Conservation (phyloP, 2,113 vertebrate genomes). For the Brienomyrus longianalis region DNA sequence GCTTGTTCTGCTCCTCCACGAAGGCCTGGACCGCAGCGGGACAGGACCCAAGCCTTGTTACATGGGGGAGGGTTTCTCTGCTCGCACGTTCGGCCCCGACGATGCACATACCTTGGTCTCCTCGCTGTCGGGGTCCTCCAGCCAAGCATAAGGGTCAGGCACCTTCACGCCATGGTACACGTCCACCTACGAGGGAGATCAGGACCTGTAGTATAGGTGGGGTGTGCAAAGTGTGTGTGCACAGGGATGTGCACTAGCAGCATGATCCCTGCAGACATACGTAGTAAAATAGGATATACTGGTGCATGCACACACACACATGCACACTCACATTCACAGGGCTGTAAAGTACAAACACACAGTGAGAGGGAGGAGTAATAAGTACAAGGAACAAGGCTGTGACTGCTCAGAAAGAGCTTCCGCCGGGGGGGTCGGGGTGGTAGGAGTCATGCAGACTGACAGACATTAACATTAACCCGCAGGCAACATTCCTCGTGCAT, state of each 20-base stretch:
- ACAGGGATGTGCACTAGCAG: neutral
- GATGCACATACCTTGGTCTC: conserved; percentile 53
- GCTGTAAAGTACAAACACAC: too few species aligned
- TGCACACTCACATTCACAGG: neutral
- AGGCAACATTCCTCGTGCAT: neutral
- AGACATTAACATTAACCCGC: neutral
- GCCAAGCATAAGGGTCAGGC: conserved; percentile 56
- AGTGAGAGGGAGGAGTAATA: neutral
- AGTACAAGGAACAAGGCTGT: neutral
- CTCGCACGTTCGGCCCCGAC: neutral
- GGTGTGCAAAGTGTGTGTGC: neutral
- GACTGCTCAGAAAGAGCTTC: too few species aligned
- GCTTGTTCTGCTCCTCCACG: conserved; percentile 62
- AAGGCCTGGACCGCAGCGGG: conserved; percentile 45
- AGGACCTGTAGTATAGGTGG: neutral
- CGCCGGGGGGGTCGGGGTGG: neutral
- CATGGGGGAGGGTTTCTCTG: neutral
- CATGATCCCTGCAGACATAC: neutral
- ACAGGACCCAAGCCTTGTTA: neutral
- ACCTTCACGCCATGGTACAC: conserved; percentile 57
- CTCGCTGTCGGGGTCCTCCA: conserved; percentile 57
- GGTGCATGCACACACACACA: neutral
- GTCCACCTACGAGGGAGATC: conserved; percentile 45
- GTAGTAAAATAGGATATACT: neutral
- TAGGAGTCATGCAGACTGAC: neutral